Evolutionary conservation across 2,888 invertebrate genomes (phyloP), one percentile per base, ranked within the genome.

Genomic region (Tryphoninae sp.): DNA sequence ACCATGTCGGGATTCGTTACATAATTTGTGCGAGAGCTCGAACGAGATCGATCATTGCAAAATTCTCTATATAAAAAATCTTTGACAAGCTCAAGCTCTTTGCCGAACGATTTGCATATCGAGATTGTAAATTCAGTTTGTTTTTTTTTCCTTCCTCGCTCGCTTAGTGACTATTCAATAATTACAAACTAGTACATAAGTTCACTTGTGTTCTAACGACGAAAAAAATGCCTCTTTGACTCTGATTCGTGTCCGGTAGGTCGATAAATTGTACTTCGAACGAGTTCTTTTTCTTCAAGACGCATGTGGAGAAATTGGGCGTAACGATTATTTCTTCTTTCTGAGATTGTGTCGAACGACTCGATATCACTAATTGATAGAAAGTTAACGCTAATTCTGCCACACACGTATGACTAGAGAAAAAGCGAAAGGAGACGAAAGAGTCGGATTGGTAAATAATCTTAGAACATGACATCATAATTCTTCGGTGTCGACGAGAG

Each of bases 401-500:
- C 65, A 58, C 26, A 64, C 73, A 58, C 26, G 61, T 73, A 78
- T 82, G 84, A 84, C 85, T 85, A 85, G 81, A 80, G 53, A 51
- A 49, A 33, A 33, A 80, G 62, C 65, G 61, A 74, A 69, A 71
- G 45, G 33, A 71, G 51, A 67, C 26, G 42, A 45, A 59, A 73
- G 59, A 76, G 42, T 26, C 67, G 26, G 45, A 59, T 58, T 53
- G 61, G 53, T 80, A 40, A 23, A 16, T 7, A 19, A 33, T 55
- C 62, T 61, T 23, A 22, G 2, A 9, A 16, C 13, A 0, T 26
- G 8, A 19, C 8, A 45, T 55, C 55, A 42, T 42, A n/a, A 23
- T 33, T 49, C 33, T 53, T 42, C 19, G 7, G 8, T 9, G 4
- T 19, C 19, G 19, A 19, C 55, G 55, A 55, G 45, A 45, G 33